Evolutionary conservation across 2,113 vertebrate genomes (phyloP).

Genomic region (Phalacrocorax carbo): DNA sequence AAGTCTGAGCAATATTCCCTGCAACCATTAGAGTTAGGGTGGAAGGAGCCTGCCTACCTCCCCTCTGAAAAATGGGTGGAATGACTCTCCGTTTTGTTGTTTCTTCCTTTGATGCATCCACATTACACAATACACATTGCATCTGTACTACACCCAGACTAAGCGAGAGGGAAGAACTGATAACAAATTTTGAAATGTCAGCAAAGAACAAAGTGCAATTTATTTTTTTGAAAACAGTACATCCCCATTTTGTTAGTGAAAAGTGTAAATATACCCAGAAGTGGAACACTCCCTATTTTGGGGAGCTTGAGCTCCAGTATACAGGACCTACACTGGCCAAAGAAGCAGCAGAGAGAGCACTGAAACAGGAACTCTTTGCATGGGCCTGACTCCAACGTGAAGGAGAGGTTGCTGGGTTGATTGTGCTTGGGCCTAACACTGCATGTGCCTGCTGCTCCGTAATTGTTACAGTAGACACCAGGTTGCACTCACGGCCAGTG

Average conservation of each 20-base stretch:
- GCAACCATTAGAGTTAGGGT: background rate
- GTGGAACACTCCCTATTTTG: background rate
- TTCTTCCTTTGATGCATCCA: background rate
- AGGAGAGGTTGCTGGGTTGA: background rate
- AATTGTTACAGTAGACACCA: background rate
- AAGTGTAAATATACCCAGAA: background rate
- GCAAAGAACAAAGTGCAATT: background rate
- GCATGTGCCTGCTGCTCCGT: background rate
- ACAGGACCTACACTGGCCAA: background rate
- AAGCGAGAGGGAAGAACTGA: background rate
- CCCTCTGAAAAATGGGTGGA: background rate
- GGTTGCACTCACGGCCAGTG: too few species aligned
- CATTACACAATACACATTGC: background rate
- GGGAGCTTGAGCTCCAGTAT: rapidly evolving
- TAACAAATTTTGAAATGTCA: background rate
- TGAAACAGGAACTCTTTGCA: background rate
- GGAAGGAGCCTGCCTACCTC: background rate
- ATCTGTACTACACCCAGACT: background rate
- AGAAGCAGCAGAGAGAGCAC: background rate
- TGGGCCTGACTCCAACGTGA: background rate
- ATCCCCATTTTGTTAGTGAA: background rate
- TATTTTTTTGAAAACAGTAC: background rate
- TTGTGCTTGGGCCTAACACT: background rate
- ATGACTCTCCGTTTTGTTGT: background rate
- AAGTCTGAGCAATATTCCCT: background rate